Percentiles rank a stretch among this genome's conserved stretches.
These are phyloP conservation scores for Mycalesis mineus DNA, from an alignment of 2,888 invertebrate genomes.

Conservation along the genomic window DNA sequence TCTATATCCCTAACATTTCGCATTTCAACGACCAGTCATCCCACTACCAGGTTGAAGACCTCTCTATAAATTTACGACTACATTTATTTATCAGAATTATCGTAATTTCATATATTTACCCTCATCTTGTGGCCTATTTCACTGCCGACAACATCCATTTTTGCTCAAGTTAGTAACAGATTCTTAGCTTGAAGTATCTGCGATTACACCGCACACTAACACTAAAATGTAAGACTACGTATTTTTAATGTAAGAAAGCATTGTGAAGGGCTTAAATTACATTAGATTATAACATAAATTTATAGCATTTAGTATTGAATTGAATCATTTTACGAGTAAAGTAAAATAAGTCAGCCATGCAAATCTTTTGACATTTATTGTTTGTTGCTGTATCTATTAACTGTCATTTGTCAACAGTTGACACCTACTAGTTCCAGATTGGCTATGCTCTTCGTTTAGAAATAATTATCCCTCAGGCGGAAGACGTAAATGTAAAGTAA, in stretches of 20 bases:
- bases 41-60: too few relatives aligned
- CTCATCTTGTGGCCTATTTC: conserved; percentile 93
- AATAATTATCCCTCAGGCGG: too few relatives aligned
- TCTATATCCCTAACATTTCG: too few relatives aligned
- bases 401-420: too few relatives aligned
- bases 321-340: not conserved
- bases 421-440: too few relatives aligned
- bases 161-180: conserved; percentile 29
- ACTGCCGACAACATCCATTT: conserved; percentile 88
- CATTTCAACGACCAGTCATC: too few relatives aligned
- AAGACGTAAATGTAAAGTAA: too few relatives aligned
- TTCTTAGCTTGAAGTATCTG: not conserved
- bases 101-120: conserved; percentile 71
- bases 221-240: not conserved
- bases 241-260: not conserved
- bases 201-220: not conserved
- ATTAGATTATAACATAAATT: too few relatives aligned
- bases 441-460: too few relatives aligned
- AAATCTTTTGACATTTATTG: not conserved
- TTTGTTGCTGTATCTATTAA: too few relatives aligned
- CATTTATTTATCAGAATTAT: not conserved
- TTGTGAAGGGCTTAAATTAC: not conserved
- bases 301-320: not conserved
- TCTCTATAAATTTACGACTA: too few relatives aligned
- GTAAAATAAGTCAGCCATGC: not conserved